Base-by-base conservation (phyloP, 2,888 invertebrate genomes). In the Vesta saturnalis region DNA sequence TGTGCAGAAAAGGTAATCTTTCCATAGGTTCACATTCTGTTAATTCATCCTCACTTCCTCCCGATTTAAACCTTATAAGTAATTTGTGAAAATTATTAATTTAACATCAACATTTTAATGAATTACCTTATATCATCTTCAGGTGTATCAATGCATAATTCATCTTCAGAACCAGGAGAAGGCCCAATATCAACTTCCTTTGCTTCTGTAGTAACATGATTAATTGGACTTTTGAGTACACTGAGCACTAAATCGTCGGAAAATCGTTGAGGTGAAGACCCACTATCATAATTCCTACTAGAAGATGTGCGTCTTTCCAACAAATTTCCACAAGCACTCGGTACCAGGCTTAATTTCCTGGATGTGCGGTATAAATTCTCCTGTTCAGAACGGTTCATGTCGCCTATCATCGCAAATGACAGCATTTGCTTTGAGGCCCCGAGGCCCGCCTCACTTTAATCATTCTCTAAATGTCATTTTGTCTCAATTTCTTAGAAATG, bases 361-460 rank as follows among this genome's bases (percentile, higher is more conserved):
- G 89, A 89, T 78, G 89, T 89, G 74, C 89, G 84, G 79, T 87
- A 89, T 75, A 89, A 83, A 76, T 85, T 87, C 79, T 89, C 89
- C 83, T 89, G 89, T 80, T 89, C 89, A 72, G 87, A 88, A 69
- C 89, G 86, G 84, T 89, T 89, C 89, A 89, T 89, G 77, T 84
- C 85, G 78, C 78, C 77, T 77, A 79, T 74, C 83, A 85, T 83
- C 77, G 85, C 83, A 80, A 84, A 79, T 78, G 85, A 84, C 80
- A 85, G 83, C 85, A 85, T 85, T 82, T 78, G 79, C 68, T 73
- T 69, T 64, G 72, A 67, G 75, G 76, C 76, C 77, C 71, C 64
- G 52, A 68, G 78, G 74, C 73, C 73, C 66, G 70, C 71, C 70
- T 67, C 68, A 64, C 46, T 54, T 65, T 60, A 64, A 61, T 69